phyloP scores from a whole-genome alignment of 2,113 vertebrate species.

The Cyanoderma ruficeps region DNA sequence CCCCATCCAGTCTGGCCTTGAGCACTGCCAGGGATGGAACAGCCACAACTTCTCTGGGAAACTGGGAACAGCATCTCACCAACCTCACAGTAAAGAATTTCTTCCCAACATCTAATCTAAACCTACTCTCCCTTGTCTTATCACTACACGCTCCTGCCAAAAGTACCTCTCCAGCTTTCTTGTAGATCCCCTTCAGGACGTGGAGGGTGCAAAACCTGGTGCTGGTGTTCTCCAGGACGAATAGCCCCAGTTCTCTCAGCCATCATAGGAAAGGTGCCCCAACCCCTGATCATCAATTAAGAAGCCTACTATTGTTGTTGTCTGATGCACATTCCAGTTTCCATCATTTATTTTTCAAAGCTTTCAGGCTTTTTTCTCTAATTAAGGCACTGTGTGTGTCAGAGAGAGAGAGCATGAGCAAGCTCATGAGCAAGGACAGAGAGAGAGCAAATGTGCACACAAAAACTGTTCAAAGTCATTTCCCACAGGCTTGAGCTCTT shows the following conservation, averaged over 20 bases:
- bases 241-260: background rate
- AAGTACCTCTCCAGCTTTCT: background rate
- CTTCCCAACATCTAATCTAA: background rate
- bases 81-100: background rate
- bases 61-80: background rate
- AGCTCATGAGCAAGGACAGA: background rate
- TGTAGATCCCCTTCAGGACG: background rate
- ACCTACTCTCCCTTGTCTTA: background rate
- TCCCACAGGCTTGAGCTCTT: background rate
- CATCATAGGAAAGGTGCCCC: background rate
- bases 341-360: background rate
- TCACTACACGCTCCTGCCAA: background rate
- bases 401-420: background rate
- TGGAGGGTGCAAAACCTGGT: background rate
- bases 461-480: background rate
- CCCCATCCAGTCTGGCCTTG: background rate
- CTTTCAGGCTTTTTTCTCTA: background rate
- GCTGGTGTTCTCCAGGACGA: background rate
- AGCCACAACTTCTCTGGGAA: background rate
- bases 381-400: background rate
- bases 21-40: background rate
- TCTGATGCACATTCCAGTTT: background rate
- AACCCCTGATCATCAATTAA: background rate
- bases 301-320: background rate
- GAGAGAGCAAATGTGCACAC: rapidly evolving